Evolutionary conservation across 2,888 invertebrate species (phyloP), one percentile per base, ranked within the genome.

Genomic region (Ceriagrion tenellum): DNA sequence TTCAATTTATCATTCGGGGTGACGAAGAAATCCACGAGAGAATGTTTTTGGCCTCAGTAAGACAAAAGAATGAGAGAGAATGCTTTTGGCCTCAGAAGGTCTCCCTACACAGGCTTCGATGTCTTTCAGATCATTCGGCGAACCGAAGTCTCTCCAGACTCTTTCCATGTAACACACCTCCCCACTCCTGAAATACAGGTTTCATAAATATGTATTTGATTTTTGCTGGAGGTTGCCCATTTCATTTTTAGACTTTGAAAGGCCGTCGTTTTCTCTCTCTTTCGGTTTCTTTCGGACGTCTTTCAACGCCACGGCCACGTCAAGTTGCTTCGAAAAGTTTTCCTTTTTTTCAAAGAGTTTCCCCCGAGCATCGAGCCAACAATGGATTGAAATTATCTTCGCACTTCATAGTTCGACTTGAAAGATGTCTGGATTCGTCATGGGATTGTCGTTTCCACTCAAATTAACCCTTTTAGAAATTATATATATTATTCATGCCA

Each of bases 141-240:
- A 47, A 18, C 93, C 81, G 81, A 30, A 74, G 81, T 30, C 8
- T 13, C 35, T 81, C 35, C 69, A 16, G 69, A 93, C 40, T 69
- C 47, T 63, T 69, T 56, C 74, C 69, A 93, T 74, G 40, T 74
- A 26, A 26, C 93, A 59, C 69, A 69, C 93, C 69, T 69, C n/a
- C n/a, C n/a, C n/a, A n/a, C n/a, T 91, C 74, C 59, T 59, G 35
- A 93, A 93, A 93, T 93, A 93, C 63, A 55, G 93, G 93, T 93
- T 93, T 93, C 93, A 93, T 93, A 93, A 93, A 93, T 93, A 93
- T 93, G 93, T 93, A 93, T 93, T 93, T 74, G 93, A 93, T 93
- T 93, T 93, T 47, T 18, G 69, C 35, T 63, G 93, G 40, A 93
- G 93, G 93, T 69, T 93, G 23, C 47, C 93, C 63, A 63, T 69